Evolutionary conservation across 2,888 invertebrate genomes (phyloP).

Genomic region (Caenorhabditis plicata): DNA sequence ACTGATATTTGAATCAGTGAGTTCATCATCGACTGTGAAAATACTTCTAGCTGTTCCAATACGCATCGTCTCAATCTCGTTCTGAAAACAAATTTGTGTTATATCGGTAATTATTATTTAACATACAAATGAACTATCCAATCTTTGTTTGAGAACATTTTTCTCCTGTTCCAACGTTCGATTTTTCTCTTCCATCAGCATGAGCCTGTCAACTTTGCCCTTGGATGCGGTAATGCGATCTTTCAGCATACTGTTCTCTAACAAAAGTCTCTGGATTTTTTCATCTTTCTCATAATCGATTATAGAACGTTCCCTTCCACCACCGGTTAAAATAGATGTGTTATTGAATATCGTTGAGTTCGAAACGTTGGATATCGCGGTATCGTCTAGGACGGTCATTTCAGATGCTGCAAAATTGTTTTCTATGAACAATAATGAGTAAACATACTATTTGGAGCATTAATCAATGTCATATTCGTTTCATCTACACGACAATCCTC

Average conservation of each 20-base stretch:
- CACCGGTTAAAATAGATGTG: constrained; percentile 20
- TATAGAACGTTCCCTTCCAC: constrained; percentile 8
- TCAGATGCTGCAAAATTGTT: constrained; percentile 5
- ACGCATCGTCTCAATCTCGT: constrained; percentile 28
- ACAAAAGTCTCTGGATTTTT: constrained; percentile 25
- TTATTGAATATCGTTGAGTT: constrained; percentile 1
- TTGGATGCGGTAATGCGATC: constrained; percentile 22
- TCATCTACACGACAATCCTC: too few species aligned
- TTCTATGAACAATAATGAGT: too few species aligned
- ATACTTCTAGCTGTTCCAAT: constrained; percentile 15
- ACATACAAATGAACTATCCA: constrained; percentile 28
- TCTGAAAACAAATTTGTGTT: constrained; percentile 4
- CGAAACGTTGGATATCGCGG: too few species aligned
- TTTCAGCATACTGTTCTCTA: constrained; percentile 31
- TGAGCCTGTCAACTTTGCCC: constrained; percentile 24
- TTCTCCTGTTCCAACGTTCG: constrained; percentile 20
- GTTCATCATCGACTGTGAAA: constrained; percentile 14
- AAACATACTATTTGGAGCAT: too few species aligned
- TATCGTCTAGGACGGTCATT: constrained; percentile 8
- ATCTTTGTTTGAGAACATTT: constrained; percentile 10
- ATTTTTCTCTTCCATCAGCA: constrained; percentile 24
- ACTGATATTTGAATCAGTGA: constrained; percentile 7
- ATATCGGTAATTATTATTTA: background rate
- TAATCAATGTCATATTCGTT: too few species aligned
- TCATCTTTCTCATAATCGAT: constrained; percentile 33